Evolutionary conservation across 2,888 invertebrate genomes (phyloP), one percentile per base, ranked within the genome.

Genomic region (Idaea dimidiata): DNA sequence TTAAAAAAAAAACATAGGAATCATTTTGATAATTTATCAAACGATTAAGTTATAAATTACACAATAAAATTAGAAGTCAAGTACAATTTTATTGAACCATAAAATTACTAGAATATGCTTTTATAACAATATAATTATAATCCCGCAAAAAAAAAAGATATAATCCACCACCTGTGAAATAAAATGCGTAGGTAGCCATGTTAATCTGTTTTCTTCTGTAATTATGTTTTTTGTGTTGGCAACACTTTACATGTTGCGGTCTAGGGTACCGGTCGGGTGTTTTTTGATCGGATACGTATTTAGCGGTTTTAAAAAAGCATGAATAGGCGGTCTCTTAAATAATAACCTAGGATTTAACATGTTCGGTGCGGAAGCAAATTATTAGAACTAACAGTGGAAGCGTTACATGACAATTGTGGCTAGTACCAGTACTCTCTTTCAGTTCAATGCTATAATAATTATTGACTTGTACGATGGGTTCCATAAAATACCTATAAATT

Each of bases 181-280:
- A 43, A 43, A 43, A 43, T 14, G 43, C 43, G 43, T 43, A 43
- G 43, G 43, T 43, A 43, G 43, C 43, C 43, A 43, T 43, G 43
- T 43, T 43, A 43, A 43, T 43, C 8, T 43, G 10, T 43, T 43
- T 43, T 43, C 14, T 43, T 10, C 43, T 43, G 43, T 43, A 43
- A 43, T 43, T 43, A 43, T 10, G n/a, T 71, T 71, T 68, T 71
- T 71, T 71, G 70, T 60, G 64, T 24, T 67, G 67, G 70, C 67
- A 71, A 70, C 68, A 71, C 66, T 69, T 69, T 68, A 70, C 70
- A 66, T 16, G 68, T 64, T 68, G 71, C 61, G 71, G 71, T 64
- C 60, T 55, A 61, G 59, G 68, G 70, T 33, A 66, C 67, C 60
- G 62, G 54, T 24, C 68, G 68, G 69, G 66, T 71, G 71, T 67